Evolutionary conservation across 1,140 invertebrate genomes (phyloP).

Genomic region (Andricus grossulariae): DNA sequence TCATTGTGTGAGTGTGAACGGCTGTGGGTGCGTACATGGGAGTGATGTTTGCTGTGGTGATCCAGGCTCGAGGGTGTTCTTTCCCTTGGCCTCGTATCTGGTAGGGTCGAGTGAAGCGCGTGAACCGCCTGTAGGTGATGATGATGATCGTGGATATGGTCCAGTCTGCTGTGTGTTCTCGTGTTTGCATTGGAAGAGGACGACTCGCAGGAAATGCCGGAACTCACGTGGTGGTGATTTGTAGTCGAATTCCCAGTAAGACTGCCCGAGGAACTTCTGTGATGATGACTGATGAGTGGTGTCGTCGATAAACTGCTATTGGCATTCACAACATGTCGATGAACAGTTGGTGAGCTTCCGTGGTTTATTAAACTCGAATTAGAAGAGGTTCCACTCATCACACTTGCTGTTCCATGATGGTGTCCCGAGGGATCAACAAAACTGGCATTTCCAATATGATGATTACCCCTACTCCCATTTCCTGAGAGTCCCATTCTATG

Average conservation of each 20-base stretch:
- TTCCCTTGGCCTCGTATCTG: conserved; percentile 59
- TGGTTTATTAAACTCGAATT: conserved; percentile 66
- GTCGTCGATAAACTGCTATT: conserved; percentile 60
- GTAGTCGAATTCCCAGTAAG: conserved; percentile 46
- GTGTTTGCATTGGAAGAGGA: conserved; percentile 65
- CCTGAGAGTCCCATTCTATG: background rate
- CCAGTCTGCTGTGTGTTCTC: conserved; percentile 62
- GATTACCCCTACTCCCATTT: conserved; percentile 13
- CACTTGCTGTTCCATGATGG: conserved; percentile 57
- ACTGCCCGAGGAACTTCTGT: conserved; percentile 55
- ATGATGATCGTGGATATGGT: conserved; percentile 65
- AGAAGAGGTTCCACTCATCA: conserved; percentile 61
- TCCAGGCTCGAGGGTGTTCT: conserved; percentile 58
- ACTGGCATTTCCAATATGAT: conserved; percentile 54
- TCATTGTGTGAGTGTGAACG: conserved; percentile 52
- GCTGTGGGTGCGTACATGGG: conserved; percentile 50
- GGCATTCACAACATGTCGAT: conserved; percentile 57
- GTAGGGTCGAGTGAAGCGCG: conserved; percentile 46
- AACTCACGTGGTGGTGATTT: conserved; percentile 66
- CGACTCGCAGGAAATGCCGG: conserved; percentile 68
- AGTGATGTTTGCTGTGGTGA: conserved; percentile 62
- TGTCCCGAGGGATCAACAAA: conserved; percentile 45
- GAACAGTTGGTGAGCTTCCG: conserved; percentile 57
- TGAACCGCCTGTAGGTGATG: conserved; percentile 58
- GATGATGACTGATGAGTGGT: conserved; percentile 57